Conservation (phyloP, 2,888 invertebrate species). For the Oligia fasciuncula region DNA sequence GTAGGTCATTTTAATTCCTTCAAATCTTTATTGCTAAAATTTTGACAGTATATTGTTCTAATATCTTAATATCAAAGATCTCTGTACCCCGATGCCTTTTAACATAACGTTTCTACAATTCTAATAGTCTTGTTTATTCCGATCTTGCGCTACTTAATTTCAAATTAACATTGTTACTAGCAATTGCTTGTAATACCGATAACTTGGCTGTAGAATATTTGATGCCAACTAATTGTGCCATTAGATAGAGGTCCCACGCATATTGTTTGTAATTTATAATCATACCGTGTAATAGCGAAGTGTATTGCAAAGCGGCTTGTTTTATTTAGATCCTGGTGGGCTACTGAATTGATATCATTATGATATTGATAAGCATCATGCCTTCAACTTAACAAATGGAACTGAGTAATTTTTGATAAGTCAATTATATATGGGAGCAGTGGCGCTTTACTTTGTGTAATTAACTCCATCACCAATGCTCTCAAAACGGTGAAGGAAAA, state of each 20-base stretch:
- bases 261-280: conserved; percentile 51
- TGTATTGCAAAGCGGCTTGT: conserved; percentile 29
- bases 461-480: too few species aligned
- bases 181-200: conserved; percentile 38
- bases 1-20: not conserved
- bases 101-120: conserved; percentile 33
- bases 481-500: too few species aligned
- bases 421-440: not conserved
- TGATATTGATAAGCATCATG: not conserved
- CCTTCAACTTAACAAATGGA: not conserved
- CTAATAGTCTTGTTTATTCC: conserved; percentile 42
- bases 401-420: conserved; percentile 4
- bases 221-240: conserved; percentile 45
- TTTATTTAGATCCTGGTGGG: conserved; percentile 30
- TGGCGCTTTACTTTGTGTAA: too few species aligned
- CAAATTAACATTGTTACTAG: conserved; percentile 48
- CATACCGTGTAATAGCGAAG: conserved; percentile 11
- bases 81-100: conserved; percentile 16
- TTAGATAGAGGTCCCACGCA: conserved; percentile 52
- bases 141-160: conserved; percentile 52
- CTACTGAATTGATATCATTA: conserved; percentile 41
- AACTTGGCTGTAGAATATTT: conserved; percentile 38
- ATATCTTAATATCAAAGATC: conserved; percentile 18
- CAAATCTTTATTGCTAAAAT: not conserved
- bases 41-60: not conserved